phyloP scores from a whole-genome alignment of 2,113 vertebrate genomes.

The Passer domesticus region DNA sequence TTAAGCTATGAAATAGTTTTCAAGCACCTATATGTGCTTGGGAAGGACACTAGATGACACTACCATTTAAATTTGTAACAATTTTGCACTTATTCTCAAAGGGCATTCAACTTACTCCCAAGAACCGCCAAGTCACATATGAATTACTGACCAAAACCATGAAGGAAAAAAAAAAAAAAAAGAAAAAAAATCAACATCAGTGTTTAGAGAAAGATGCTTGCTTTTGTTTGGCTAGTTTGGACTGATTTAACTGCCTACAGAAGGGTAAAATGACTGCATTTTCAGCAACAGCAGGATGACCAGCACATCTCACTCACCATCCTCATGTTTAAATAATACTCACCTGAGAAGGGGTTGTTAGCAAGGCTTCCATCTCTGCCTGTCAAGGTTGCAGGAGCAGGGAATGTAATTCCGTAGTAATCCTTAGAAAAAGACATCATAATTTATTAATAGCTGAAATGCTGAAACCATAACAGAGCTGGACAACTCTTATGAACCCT shows the following conservation, averaged over 20 bases:
- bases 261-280: background rate
- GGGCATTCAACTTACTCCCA: background rate
- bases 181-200: background rate
- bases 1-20: background rate
- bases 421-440: slow-evolving; percentile 76
- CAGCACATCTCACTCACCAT: background rate
- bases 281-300: background rate
- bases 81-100: background rate
- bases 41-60: background rate
- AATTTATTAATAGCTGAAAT: background rate
- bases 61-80: background rate
- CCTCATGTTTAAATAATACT: background rate
- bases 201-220: background rate
- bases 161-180: background rate
- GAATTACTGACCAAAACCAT: background rate
- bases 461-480: background rate
- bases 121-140: background rate
- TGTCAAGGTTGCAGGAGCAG: slow-evolving; percentile 88
- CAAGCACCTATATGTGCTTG: background rate
- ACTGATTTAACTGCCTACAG: background rate
- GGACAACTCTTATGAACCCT: background rate
- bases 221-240: background rate
- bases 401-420: slow-evolving; percentile 98
- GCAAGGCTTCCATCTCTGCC: slow-evolving; percentile 90
- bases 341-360: slow-evolving; percentile 95